These are phyloP conservation scores for Phaonia tiefii DNA, from an alignment of 2,888 invertebrate species.

Conservation along the genomic window DNA sequence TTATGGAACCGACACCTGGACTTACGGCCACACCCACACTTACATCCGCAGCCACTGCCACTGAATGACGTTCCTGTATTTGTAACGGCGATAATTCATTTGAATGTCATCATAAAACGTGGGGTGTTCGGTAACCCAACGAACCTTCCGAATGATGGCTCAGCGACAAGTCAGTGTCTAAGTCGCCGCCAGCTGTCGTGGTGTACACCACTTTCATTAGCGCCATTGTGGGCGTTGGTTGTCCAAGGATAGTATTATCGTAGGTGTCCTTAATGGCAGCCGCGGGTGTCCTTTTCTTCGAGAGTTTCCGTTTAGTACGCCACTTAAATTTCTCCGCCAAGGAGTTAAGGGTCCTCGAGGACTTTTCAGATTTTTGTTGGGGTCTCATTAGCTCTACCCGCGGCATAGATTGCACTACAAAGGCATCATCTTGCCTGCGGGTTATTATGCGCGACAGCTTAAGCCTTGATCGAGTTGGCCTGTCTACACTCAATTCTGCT, in stretches of 20 bases:
- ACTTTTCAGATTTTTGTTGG: slow-evolving; percentile 50
- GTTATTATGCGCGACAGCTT: slow-evolving; percentile 76
- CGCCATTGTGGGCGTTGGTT: slow-evolving; percentile 39
- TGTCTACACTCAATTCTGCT: slow-evolving; percentile 65
- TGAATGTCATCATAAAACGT: slow-evolving; percentile 61
- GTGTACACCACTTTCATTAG: slow-evolving; percentile 62
- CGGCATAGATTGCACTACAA: slow-evolving; percentile 55
- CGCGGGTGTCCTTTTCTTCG: slow-evolving; percentile 38
- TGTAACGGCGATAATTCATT: slow-evolving; percentile 40
- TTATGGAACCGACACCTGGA: not conserved
- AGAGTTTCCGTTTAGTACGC: slow-evolving; percentile 62
- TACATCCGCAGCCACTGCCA: not conserved
- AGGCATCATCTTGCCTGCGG: slow-evolving; percentile 71
- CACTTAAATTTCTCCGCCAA: slow-evolving; percentile 68
- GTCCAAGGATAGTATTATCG: not conserved
- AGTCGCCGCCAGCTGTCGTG: slow-evolving; percentile 36
- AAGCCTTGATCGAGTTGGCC: slow-evolving; percentile 69
- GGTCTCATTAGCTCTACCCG: slow-evolving; percentile 67
- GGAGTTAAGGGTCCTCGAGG: slow-evolving; percentile 62
- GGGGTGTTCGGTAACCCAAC: slow-evolving; percentile 45
- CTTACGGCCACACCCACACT: not conserved
- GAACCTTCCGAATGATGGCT: slow-evolving; percentile 34
- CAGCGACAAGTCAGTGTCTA: slow-evolving; percentile 43
- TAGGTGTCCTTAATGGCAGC: slow-evolving; percentile 10
- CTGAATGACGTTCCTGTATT: slow-evolving; percentile 5